Evolutionary conservation across 1,140 invertebrate species (phyloP).

Genomic region (Pinna nobilis): DNA sequence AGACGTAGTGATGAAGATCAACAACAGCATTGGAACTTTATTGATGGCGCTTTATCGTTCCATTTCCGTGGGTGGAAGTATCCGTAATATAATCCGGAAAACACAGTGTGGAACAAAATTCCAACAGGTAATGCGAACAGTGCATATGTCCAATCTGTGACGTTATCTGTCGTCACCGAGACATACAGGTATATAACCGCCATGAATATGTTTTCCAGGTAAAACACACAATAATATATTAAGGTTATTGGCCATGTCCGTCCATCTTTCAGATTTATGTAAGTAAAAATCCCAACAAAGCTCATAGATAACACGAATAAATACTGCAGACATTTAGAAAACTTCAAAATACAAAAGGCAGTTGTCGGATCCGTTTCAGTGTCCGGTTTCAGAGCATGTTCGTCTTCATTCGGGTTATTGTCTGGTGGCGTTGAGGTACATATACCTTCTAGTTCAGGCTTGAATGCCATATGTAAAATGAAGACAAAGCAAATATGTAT

Average conservation of each 20-base stretch:
- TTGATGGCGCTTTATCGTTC: background rate
- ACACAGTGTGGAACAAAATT: constrained; percentile 4
- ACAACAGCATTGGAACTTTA: too few relatives aligned
- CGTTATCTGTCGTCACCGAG: background rate
- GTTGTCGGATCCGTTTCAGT: background rate
- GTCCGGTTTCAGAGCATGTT: background rate
- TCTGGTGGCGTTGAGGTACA: background rate
- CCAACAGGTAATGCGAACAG: background rate
- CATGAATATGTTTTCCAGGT: constrained; percentile 6
- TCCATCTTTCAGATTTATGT: constrained; percentile 15
- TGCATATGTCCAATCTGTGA: background rate
- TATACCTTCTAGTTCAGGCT: constrained; percentile 7
- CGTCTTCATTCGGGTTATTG: background rate
- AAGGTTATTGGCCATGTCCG: constrained; percentile 4
- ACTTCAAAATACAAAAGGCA: background rate
- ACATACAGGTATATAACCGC: background rate
- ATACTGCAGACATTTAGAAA: background rate
- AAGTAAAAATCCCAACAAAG: constrained; percentile 11
- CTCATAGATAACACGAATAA: background rate
- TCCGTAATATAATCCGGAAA: background rate
- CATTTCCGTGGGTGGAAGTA: constrained; percentile 3
- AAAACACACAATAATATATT: constrained; percentile 4
- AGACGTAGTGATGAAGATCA: too few relatives aligned
- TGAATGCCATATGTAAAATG: background rate
- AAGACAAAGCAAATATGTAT: constrained; percentile 3